Evolutionary conservation across 2,113 vertebrate genomes (phyloP), one percentile per base, ranked within the genome.

Genomic region (Struthio camelus): DNA sequence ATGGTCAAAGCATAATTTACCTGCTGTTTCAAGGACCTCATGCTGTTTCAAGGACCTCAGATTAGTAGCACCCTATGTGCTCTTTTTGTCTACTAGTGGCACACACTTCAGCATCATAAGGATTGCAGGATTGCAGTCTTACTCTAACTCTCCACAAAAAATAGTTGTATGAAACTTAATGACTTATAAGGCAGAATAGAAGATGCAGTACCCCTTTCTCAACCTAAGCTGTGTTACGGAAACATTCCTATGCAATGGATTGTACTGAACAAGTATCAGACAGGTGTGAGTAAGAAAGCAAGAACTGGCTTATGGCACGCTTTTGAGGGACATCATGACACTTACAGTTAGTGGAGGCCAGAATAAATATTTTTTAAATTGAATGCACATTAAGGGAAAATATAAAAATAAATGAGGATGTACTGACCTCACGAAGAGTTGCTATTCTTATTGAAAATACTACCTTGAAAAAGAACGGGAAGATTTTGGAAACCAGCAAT

Each of bases 361-460:
- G 77, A 97, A 85, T 25, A 96, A 97, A 91, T 89, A 84, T 95
- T 90, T 92, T 92, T 95, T 73, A 86, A 93, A 89, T 75, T 84
- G 23, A 56, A 11, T 58, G 69, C 83, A 54, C 44, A 81, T 94
- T 89, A 96, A 97, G 82, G 95, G 93, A 97, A 97, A 95, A 91
- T 83, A 96, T 61, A 95, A 95, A 98, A 97, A 96, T 95, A 97
- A 89, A 97, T 96, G 91, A 97, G 97, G 87, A 24, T 97, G 75
- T 91, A 87, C 95, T 97, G 97, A 98, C 87, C 92, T 6, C 48
- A 62, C 56, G 38, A 75, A 38, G 51, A 53, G 44, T 82, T 91
- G 50, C 81, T 96, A 56, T 80, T 93, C 95, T 97, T 73, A 92
- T 90, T 89, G 85, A 97, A 96, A 96, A 84, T 87, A 62, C 51